Evolutionary conservation across 2,797 vertebrate genomes (phyloP).

Genomic region (Dicrostonyx torquatus): DNA sequence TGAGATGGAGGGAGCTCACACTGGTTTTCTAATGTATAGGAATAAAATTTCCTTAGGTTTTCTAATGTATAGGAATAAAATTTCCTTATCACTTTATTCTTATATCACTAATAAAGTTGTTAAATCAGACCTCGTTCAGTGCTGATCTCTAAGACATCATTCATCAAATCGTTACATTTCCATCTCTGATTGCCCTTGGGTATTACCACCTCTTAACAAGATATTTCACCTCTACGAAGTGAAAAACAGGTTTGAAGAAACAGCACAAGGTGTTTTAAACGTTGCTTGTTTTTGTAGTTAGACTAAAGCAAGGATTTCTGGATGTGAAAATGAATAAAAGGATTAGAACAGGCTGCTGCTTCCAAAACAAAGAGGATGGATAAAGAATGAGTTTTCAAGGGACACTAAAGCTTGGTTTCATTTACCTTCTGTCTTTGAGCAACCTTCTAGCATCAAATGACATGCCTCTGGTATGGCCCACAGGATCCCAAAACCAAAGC

Average conservation of each 20-base stretch:
- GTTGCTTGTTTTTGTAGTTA: conserved; percentile 17
- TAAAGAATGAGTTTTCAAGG: neutral
- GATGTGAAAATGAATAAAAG: neutral
- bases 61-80: neutral
- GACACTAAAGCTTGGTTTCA: neutral
- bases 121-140: conserved; percentile 78
- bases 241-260: conserved; percentile 58
- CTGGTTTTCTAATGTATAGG: neutral
- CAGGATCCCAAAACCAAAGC: neutral
- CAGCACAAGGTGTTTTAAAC: neutral
- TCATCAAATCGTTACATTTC: conserved; percentile 68
- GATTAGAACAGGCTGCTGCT: neutral
- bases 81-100: conserved; percentile 27
- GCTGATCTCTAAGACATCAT: conserved; percentile 73
- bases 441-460: neutral
- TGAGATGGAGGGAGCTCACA: no score
- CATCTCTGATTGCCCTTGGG: conserved; percentile 76
- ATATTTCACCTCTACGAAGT: conserved; percentile 71
- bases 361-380: conserved; percentile 34
- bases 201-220: conserved; percentile 79
- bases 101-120: conserved; percentile 81
- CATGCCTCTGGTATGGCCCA: neutral
- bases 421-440: neutral
- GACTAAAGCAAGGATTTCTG: neutral
- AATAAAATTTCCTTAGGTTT: neutral